phyloP scores from a whole-genome alignment of 2,113 vertebrate genomes.

The Odontophorus gujanensis region DNA sequence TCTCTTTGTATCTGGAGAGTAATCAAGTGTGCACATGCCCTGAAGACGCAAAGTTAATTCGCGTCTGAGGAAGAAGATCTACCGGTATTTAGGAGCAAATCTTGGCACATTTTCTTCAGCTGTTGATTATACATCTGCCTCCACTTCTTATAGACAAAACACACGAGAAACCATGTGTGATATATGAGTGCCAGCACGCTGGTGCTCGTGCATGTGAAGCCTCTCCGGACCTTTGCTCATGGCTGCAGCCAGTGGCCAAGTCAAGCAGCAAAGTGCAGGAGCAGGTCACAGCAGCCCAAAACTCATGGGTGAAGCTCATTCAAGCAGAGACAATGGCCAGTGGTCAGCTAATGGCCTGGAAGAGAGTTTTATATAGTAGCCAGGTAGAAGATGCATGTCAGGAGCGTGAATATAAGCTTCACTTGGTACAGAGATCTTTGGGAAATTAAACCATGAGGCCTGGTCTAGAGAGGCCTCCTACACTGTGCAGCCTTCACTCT shows the following conservation, averaged over 20 bases:
- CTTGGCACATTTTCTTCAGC: neutral
- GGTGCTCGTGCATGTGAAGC: neutral
- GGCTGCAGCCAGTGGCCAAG: neutral
- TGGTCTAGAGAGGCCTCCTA: neutral
- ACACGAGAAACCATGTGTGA: neutral
- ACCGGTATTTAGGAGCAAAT: neutral
- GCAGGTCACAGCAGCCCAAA: neutral
- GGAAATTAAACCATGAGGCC: neutral
- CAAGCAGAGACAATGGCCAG: neutral
- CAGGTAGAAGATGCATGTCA: fast-evolving
- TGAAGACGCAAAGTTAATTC: neutral
- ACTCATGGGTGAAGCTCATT: neutral
- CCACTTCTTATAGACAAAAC: neutral
- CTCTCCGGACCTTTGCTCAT: fast-evolving
- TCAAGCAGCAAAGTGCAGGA: neutral
- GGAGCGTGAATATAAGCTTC: neutral
- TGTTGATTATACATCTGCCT: neutral
- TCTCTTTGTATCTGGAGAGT: conserved; percentile 17
- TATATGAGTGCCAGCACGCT: neutral
- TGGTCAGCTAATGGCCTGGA: neutral
- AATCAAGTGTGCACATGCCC: neutral
- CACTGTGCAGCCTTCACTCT: fast-evolving
- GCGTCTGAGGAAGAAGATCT: neutral
- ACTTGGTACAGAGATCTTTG: neutral
- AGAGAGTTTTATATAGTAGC: neutral